Conservation (phyloP, 2,797 vertebrate species). For the Schizopygopsis pylzovi region DNA sequence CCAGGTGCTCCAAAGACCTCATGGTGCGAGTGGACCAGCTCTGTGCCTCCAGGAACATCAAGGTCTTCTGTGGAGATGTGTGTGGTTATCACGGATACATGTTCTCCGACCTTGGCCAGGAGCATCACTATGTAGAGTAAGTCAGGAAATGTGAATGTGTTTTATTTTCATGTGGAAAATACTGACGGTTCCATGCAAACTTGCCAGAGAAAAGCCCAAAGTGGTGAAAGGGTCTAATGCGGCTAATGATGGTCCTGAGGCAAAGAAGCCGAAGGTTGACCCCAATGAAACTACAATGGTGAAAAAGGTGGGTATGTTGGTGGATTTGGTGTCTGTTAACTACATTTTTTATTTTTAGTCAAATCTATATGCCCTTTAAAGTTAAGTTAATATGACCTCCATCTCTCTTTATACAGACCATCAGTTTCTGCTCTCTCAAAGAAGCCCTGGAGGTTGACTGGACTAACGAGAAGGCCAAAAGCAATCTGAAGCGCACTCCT, state of each 20-base stretch:
- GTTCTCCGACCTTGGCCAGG: constrained; percentile 88
- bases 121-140: constrained; percentile 93
- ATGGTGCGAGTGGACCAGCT: constrained; percentile 88
- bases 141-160: constrained; percentile 55
- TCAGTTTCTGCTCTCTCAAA: constrained; percentile 84
- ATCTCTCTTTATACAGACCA: constrained; percentile 63
- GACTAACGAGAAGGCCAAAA: constrained; percentile 84
- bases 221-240: constrained; percentile 76
- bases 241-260: constrained; percentile 82
- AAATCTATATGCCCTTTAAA: background rate
- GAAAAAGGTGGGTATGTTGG: constrained; percentile 82
- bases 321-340: background rate
- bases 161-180: background rate
- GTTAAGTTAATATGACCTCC: background rate
- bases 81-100: constrained; percentile 94
- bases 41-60: constrained; percentile 83
- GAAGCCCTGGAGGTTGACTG: constrained; percentile 88
- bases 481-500: constrained; percentile 79
- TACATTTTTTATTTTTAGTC: background rate
- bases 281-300: constrained; percentile 87
- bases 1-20: constrained; percentile 86
- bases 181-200: background rate
- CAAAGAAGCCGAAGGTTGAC: constrained; percentile 88
- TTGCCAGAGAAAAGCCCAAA: constrained; percentile 88
- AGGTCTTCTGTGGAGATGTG: constrained; percentile 91